Base-by-base conservation (phyloP, 2,797 vertebrate species). In the Scomberomorus guttatus region DNA sequence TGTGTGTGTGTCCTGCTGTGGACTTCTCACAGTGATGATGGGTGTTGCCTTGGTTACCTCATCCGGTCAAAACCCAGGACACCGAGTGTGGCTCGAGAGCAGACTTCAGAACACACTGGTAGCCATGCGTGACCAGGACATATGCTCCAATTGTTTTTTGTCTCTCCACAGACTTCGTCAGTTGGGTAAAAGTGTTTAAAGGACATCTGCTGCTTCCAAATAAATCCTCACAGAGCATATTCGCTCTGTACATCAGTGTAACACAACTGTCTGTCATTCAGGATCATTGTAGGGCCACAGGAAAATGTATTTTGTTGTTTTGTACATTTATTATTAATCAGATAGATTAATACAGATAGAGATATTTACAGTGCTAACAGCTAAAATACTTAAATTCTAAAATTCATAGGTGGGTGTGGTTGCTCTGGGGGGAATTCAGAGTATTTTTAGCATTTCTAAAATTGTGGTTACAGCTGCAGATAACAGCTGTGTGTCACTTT, bases 41-140 rank as follows among this genome's bases (percentile, higher is more conserved):
- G 71, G 34, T 13, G 88, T 93, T 91, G 86, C 90, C 86, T 24
- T 89, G 87, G 90, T 91, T 87, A 91, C 91, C 62, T 65, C 77
- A 80, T 83, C 79, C n/a, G 65, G 79, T 81, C 82, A 63, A 66
- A 85, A 62, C 72, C 73, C 81, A 52, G 61, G 32, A 58, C 44
- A 20, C 39, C 3, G 13, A 79, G 44, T 10, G 59, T 25, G 25
- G 61, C 60, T 60, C 1, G 3, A 54, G 69, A 75, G 50, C 37
- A 61, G 69, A 71, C 65, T 18, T 85, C 66, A 67, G 52, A 61
- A 14, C 69, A 37, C 78, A 32, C 39, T 9, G 61, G 69, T 56
- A 79, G 48, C 83, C 86, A 77, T 81, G 85, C 83, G 5, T 82
- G 83, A 86, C 83, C 58, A 3, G 54, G 54, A 29, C 84, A 71